Percentiles rank a stretch among this genome's conserved stretches.
These are phyloP conservation scores for Lepisosteus osseus DNA, from an alignment of 2,113 vertebrate genomes.

Conservation along the genomic window DNA sequence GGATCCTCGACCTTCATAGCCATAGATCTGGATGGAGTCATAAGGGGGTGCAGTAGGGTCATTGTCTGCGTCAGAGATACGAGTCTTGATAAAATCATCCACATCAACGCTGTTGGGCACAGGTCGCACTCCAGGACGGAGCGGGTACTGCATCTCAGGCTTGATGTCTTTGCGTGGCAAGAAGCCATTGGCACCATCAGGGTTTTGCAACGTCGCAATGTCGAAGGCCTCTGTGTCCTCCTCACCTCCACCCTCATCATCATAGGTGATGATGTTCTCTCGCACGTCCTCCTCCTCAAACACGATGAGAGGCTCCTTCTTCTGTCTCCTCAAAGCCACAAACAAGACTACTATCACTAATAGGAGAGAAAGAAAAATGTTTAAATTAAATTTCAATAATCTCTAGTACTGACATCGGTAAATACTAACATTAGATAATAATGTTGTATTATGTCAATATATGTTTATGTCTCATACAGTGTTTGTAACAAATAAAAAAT, in stretches of 20 bases:
- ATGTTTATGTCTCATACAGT: too few relatives aligned
- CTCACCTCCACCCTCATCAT: conserved; percentile 93
- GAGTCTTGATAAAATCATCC: conserved; percentile 93
- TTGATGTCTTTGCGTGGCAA: conserved; percentile 96
- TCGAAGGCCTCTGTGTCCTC: conserved; percentile 97
- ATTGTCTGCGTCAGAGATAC: conserved; percentile 88
- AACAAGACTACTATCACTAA: conserved; percentile 90
- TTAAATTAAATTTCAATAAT: too few relatives aligned
- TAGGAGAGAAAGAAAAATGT: not conserved
- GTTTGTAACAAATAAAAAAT: too few relatives aligned
- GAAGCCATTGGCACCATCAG: conserved; percentile 92
- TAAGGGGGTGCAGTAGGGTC: conserved; percentile 94
- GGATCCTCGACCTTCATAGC: conserved; percentile 91
- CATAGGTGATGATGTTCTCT: conserved; percentile 97
- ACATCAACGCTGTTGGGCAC: conserved; percentile 89
- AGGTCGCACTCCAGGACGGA: conserved; percentile 76
- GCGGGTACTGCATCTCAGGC: conserved; percentile 86
- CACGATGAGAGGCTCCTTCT: conserved; percentile 92
- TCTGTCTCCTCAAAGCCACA: conserved; percentile 89
- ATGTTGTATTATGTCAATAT: too few relatives aligned
- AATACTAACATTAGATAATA: not conserved
- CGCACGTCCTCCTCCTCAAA: conserved; percentile 97
- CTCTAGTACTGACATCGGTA: too few relatives aligned
- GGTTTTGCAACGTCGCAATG: conserved; percentile 95
- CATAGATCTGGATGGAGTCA: conserved; percentile 98